phyloP scores from a whole-genome alignment of 2,113 vertebrate species.

The Ceyx melanurus region DNA sequence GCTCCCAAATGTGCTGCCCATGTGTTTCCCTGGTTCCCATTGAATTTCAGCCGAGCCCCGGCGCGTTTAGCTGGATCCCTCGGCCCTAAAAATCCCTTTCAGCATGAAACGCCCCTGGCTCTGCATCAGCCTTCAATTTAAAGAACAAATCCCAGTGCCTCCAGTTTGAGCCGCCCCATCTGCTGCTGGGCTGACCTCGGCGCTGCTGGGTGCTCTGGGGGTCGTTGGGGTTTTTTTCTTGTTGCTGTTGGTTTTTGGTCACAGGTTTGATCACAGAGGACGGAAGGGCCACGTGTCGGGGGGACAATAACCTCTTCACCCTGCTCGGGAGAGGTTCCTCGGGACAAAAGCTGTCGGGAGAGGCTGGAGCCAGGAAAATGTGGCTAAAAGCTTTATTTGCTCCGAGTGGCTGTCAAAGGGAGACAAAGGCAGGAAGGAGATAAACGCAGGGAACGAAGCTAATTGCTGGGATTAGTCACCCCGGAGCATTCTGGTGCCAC shows the following conservation, averaged over 20 bases:
- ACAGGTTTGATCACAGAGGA: accelerated
- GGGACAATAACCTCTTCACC: neutral
- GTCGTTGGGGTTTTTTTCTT: neutral
- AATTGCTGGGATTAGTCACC: constrained; percentile 39
- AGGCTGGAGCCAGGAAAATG: neutral
- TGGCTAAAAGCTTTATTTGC: neutral
- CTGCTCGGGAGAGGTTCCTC: neutral
- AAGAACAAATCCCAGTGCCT: neutral
- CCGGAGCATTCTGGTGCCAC: neutral
- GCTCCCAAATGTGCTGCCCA: constrained; percentile 25
- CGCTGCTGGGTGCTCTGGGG: neutral
- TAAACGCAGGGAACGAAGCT: neutral
- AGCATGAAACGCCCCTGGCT: neutral
- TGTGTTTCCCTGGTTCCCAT: neutral
- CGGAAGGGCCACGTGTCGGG: neutral
- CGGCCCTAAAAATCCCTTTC: constrained; percentile 4
- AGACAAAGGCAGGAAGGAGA: constrained; percentile 57
- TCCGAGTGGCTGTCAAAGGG: neutral
- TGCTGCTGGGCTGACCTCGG: neutral
- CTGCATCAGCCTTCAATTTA: neutral
- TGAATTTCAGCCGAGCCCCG: neutral
- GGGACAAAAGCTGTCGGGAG: neutral
- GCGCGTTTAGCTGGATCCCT: neutral
- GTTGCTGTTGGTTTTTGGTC: neutral
- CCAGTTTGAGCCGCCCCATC: neutral